These are phyloP conservation scores for Acronicta psi DNA, from an alignment of 2,888 invertebrate species.

Conservation along the genomic window DNA sequence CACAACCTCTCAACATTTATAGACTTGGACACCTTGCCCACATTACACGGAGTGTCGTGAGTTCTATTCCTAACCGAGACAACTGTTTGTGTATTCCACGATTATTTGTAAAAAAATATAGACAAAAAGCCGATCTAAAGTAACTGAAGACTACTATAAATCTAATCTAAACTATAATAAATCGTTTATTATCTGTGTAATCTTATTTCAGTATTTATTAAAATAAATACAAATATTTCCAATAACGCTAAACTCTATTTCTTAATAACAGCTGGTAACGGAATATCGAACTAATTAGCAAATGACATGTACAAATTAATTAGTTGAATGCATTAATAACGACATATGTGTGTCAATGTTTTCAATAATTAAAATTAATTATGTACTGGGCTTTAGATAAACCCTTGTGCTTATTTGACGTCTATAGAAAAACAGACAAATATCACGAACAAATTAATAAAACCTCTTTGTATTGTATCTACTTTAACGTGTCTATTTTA, in stretches of 20 bases:
- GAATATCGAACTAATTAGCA: slow-evolving; percentile 49
- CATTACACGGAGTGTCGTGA: too few species aligned
- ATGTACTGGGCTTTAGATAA: slow-evolving; percentile 35
- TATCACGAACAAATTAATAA: background rate
- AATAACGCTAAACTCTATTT: background rate
- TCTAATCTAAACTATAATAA: too few species aligned
- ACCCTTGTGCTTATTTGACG: slow-evolving; percentile 10
- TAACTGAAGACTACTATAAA: too few species aligned
- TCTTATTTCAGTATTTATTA: too few species aligned
- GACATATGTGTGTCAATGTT: slow-evolving; percentile 43
- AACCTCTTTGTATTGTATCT: background rate
- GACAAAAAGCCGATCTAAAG: too few species aligned
- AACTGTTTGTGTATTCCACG: too few species aligned
- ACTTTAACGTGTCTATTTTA: too few species aligned
- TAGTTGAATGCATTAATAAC: slow-evolving; percentile 43
- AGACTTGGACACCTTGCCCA: too few species aligned
- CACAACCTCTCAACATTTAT: too few species aligned
- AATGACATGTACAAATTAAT: slow-evolving; percentile 52
- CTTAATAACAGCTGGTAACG: slow-evolving; percentile 23
- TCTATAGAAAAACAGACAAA: slow-evolving; percentile 21
- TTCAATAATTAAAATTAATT: slow-evolving; percentile 50
- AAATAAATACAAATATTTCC: background rate
- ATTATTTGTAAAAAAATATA: too few species aligned
- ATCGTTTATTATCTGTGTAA: too few species aligned
- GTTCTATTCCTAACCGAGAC: too few species aligned